Conservation (phyloP, 1,140 invertebrate genomes). For the Berghia stephanieae region DNA sequence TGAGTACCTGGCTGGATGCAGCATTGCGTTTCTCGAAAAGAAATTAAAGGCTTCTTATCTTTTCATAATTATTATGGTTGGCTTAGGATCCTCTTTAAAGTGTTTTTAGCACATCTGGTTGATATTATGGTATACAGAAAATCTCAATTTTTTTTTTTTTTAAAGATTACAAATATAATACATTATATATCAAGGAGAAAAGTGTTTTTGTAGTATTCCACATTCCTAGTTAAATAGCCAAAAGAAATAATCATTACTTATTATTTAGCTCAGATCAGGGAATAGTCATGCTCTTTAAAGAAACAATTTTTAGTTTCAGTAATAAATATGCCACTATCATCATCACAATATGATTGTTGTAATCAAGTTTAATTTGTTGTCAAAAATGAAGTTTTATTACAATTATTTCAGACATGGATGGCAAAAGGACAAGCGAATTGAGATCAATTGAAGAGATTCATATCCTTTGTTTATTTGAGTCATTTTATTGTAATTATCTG, state of each 20-base stretch:
- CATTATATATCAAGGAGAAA: no score
- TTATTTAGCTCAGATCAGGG: neutral
- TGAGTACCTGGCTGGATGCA: no score
- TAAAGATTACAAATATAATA: no score
- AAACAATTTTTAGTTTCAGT: neutral
- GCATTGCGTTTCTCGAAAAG: no score
- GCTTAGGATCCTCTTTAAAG: no score
- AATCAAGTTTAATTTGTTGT: neutral
- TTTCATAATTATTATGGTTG: no score
- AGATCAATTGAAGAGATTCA: conserved; percentile 47
- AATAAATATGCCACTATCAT: neutral
- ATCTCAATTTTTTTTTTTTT: no score
- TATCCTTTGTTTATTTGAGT: conserved; percentile 38
- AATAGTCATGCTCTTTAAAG: neutral
- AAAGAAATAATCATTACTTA: neutral
- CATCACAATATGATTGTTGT: neutral
- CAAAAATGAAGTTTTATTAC: neutral
- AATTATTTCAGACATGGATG: conserved; percentile 26
- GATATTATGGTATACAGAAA: no score
- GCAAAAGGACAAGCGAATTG: conserved; percentile 28
- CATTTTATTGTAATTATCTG: neutral
- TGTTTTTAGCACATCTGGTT: no score
- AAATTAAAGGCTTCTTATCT: no score
- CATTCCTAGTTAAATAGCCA: neutral
- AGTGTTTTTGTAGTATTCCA: neutral